Conservation (phyloP, 1,140 invertebrate species). For the Ostrea denselamellosa region DNA sequence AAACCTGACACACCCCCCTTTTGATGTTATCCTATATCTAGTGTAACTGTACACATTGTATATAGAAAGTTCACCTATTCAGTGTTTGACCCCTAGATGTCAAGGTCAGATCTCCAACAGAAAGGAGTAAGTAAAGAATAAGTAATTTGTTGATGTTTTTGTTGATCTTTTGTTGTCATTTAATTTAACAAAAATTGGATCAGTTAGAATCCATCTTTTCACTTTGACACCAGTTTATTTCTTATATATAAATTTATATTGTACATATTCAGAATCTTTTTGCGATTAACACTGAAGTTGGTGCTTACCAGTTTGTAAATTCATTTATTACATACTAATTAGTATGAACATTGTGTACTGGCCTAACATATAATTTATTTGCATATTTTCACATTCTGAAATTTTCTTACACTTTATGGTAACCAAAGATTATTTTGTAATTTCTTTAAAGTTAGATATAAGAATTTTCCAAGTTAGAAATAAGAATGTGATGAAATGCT, state of each 20-base stretch:
- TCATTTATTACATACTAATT: slow-evolving; percentile 18
- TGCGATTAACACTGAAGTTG: slow-evolving; percentile 31
- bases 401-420: background rate
- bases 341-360: slow-evolving; percentile 22
- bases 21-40: background rate
- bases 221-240: background rate
- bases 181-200: background rate
- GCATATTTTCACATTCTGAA: slow-evolving; percentile 11
- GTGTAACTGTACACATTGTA: background rate
- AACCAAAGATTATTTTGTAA: background rate
- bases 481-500: slow-evolving; percentile 25
- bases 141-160: background rate
- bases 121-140: background rate
- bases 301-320: slow-evolving; percentile 22
- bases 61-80: slow-evolving; percentile 6
- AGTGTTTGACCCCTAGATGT: slow-evolving; percentile 36
- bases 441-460: background rate
- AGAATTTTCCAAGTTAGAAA: background rate
- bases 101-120: background rate
- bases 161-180: slow-evolving; percentile 1
- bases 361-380: slow-evolving; percentile 6
- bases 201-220: background rate
- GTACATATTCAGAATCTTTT: slow-evolving; percentile 22
- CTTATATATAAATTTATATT: slow-evolving; percentile 28
- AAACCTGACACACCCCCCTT: background rate